These are phyloP conservation scores for Salpingus planirostris DNA, from an alignment of 2,888 invertebrate species.

Conservation along the genomic window DNA sequence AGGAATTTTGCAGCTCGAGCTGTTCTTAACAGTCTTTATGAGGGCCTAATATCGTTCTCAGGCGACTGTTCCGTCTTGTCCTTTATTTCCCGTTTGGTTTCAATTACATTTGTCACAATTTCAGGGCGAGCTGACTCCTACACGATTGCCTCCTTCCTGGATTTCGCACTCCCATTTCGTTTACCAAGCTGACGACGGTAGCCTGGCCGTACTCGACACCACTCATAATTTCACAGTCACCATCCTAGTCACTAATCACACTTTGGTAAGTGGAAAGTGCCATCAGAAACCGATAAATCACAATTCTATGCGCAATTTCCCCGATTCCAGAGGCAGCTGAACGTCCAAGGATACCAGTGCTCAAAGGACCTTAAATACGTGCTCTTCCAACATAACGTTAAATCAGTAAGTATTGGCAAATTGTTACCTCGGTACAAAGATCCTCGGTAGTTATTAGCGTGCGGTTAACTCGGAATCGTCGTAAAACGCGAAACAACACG, in stretches of 20 bases:
- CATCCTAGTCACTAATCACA: constrained; percentile 78
- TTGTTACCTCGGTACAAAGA: too few species aligned
- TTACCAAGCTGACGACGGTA: constrained; percentile 80
- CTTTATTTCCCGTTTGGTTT: constrained; percentile 15
- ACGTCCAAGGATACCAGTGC: constrained; percentile 80
- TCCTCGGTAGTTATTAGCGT: too few species aligned
- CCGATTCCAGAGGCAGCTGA: constrained; percentile 77
- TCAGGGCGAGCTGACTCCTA: constrained; percentile 39
- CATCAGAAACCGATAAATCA: too few species aligned
- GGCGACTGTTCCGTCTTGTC: constrained; percentile 9
- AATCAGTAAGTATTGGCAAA: constrained; percentile 67
- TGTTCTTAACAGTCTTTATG: constrained; percentile 9
- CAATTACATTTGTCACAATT: constrained; percentile 17
- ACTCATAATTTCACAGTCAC: constrained; percentile 65
- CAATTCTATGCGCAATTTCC: too few species aligned
- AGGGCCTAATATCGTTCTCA: constrained; percentile 6
- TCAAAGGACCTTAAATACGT: constrained; percentile 80
- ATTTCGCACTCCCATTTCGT: constrained; percentile 74
- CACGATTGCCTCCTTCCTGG: constrained; percentile 66
- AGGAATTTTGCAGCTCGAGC: constrained; percentile 8
- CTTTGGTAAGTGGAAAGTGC: constrained; percentile 63
- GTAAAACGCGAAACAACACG: too few species aligned
- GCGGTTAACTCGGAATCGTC: too few species aligned
- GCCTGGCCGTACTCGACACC: constrained; percentile 69
- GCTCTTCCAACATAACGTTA: constrained; percentile 82